Base-by-base conservation (phyloP, 37 sponge, comb jelly and placozoan species). In the Mnemiopsis leidyi region DNA sequence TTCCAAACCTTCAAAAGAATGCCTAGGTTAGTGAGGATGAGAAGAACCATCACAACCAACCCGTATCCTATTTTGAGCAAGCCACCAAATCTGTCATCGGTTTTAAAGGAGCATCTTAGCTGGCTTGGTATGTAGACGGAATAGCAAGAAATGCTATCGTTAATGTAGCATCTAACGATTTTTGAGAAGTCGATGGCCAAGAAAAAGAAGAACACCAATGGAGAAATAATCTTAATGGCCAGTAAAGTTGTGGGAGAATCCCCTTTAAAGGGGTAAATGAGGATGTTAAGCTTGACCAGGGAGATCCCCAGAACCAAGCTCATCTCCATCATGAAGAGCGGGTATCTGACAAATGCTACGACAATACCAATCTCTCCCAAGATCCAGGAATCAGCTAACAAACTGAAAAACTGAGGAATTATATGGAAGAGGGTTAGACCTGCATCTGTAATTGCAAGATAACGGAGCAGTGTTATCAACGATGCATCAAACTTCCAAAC, bases 261-360 rank as follows among this genome's bases (percentile, higher is more conserved):
- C 23, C 73, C 2, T 2, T 21, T 69, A 3, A 5, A 25, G 9
- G 73, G 73, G 24, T 25, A 25, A 1, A 69, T 16, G 73, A 69
- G 9, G 23, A 25, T 69, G n/a, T 23, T 3, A 1, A 69, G 73
- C 24, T 25, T 21, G 2, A 20, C 28, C 24, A 69, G 28, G 21
- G 73, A 69, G 23, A 69, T 5, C 1, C 73, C 24, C 28, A 69
- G 73, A 20, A 69, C 73, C 24, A 69, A 25, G 21, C 28, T 28
- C 73, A 69, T 69, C 29, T 69, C 73, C 73, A 69, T 69, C 73
- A 69, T 69, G 29, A 69, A 69, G 28, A 69, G 73, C 2, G 73
- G 73, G n/a, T 69, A 69, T 20, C 73, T 69, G 23, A 69, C 28
- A 25, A 69, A 69, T 23, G 73, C 73, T 5, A 25, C n/a, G 73